Evolutionary conservation across 2,113 vertebrate genomes (phyloP).

Genomic region (Prionailurus viverrinus): DNA sequence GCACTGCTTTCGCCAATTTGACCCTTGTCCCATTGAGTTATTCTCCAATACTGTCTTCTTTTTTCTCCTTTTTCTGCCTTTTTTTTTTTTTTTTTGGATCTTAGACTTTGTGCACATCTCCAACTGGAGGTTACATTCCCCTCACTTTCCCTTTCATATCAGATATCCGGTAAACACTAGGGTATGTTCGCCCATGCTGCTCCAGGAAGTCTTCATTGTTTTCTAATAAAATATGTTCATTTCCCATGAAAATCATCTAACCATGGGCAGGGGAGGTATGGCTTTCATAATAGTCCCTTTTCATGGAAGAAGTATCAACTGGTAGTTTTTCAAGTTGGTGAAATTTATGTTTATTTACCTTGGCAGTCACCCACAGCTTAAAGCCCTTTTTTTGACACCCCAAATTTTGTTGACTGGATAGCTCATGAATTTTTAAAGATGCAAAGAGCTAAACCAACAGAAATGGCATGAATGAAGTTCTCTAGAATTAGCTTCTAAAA

Average conservation of each 20-base stretch:
- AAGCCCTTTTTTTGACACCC: background rate
- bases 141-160: background rate
- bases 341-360: background rate
- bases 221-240: conserved; percentile 1
- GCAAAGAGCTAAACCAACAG: background rate
- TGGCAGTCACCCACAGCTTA: background rate
- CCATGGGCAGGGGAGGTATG: background rate
- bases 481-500: background rate
- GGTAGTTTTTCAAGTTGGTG: background rate
- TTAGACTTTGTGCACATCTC: background rate
- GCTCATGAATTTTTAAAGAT: background rate
- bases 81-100: background rate
- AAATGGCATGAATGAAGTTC: background rate
- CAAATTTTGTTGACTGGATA: background rate
- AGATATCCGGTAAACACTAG: background rate
- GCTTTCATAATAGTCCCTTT: background rate
- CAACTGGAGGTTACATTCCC: background rate
- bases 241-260: background rate
- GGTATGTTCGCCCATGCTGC: background rate
- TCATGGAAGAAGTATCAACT: background rate
- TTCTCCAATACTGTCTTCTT: background rate
- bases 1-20: background rate
- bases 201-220: background rate
- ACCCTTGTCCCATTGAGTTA: background rate
- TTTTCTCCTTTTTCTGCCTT: background rate